phyloP scores from a whole-genome alignment of 2,888 invertebrate species.

The Drosophila leonis region DNA sequence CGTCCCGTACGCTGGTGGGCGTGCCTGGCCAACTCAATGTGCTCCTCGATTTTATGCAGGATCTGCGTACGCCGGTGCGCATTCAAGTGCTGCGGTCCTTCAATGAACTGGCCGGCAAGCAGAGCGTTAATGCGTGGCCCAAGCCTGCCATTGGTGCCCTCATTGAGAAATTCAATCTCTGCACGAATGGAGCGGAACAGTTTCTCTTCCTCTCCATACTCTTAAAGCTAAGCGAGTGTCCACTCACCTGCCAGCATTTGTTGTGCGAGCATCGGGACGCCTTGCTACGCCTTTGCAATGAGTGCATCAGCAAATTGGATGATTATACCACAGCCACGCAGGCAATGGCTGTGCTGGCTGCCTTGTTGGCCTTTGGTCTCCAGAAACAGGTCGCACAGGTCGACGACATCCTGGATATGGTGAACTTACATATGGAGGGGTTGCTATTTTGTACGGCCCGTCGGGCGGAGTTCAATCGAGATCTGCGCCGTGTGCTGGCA shows the following conservation, averaged over 20 bases:
- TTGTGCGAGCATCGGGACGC: slow-evolving; percentile 82
- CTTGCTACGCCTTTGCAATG: slow-evolving; percentile 82
- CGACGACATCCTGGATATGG: slow-evolving; percentile 80
- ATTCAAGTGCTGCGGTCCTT: slow-evolving; percentile 89
- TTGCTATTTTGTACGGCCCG: slow-evolving; percentile 83
- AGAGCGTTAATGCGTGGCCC: slow-evolving; percentile 92
- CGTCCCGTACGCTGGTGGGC: slow-evolving; percentile 95
- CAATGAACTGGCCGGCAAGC: slow-evolving; percentile 89
- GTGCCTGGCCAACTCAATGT: slow-evolving; percentile 93
- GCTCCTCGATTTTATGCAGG: slow-evolving; percentile 89
- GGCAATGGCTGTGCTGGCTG: slow-evolving; percentile 84
- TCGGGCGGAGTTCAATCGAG: slow-evolving; percentile 78
- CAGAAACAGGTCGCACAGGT: slow-evolving; percentile 62
- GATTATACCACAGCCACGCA: slow-evolving; percentile 84
- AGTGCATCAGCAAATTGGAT: slow-evolving; percentile 82
- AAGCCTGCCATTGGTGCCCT: slow-evolving; percentile 86
- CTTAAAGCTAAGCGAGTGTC: slow-evolving; percentile 84
- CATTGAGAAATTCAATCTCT: slow-evolving; percentile 81
- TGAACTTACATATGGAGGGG: slow-evolving; percentile 84
- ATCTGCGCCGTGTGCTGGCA: slow-evolving; percentile 84
- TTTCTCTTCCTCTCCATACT: slow-evolving; percentile 84
- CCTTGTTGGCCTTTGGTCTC: slow-evolving; percentile 74
- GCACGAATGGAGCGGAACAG: slow-evolving; percentile 83
- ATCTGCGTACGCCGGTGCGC: slow-evolving; percentile 90
- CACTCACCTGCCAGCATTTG: slow-evolving; percentile 83